phyloP scores from a whole-genome alignment of 2,888 invertebrate species.

The Meiosimyza decipiens region DNA sequence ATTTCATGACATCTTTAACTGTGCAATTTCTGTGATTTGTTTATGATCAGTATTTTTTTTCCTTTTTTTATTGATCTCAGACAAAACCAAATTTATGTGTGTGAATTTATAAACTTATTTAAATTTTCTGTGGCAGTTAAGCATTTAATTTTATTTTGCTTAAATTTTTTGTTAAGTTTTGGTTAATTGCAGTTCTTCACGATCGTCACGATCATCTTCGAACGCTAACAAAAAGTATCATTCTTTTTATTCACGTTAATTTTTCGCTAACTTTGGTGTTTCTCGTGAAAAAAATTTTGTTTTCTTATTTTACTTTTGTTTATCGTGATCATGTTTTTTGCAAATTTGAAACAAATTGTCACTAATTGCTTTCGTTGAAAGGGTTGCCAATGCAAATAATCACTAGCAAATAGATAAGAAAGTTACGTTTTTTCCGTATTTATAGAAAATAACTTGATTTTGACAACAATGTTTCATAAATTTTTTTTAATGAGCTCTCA shows the following conservation, averaged over 20 bases:
- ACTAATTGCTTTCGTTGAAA: conserved; percentile 23
- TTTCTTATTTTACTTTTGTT: not conserved
- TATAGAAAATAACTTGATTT: no score
- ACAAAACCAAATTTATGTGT: not conserved
- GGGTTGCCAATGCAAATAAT: conserved; percentile 14
- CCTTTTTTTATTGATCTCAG: not conserved
- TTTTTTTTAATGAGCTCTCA: not conserved
- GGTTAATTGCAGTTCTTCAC: conserved; percentile 9
- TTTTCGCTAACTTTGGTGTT: not conserved
- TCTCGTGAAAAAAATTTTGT: not conserved
- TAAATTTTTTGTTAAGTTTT: not conserved
- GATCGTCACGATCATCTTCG: no score
- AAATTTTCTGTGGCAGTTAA: conserved; percentile 37
- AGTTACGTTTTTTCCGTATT: no score
- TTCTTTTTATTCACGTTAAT: not conserved
- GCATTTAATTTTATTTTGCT: conserved; percentile 6
- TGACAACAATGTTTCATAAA: not conserved
- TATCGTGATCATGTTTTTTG: conserved; percentile 14
- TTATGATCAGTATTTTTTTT: not conserved
- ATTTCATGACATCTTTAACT: no score
- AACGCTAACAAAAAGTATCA: no score
- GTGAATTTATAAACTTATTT: conserved; percentile 29
- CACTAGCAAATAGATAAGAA: not conserved
- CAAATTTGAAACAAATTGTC: conserved; percentile 30
- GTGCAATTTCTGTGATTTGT: no score